Percentiles rank a stretch among this genome's conserved stretches.
phyloP scores from a whole-genome alignment of 2,113 vertebrate species.

The Cricetomys ansorgei region DNA sequence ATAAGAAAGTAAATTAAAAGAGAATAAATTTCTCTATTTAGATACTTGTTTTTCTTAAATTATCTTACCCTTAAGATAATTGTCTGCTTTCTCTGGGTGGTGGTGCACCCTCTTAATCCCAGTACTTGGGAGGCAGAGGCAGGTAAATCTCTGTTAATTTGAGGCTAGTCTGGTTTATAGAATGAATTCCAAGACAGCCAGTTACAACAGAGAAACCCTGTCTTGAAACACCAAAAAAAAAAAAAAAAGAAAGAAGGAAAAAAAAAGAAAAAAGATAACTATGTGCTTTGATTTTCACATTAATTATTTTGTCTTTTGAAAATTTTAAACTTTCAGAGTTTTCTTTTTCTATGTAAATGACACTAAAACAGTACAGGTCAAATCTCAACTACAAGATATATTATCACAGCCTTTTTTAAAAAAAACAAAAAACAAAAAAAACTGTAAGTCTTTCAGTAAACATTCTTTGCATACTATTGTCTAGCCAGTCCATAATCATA shows the following conservation, averaged over 20 bases:
- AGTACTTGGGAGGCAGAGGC: too few species aligned
- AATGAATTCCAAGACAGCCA: too few species aligned
- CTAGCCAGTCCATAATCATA: neutral
- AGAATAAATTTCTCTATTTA: neutral
- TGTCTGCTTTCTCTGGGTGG: neutral
- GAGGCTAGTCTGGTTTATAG: too few species aligned
- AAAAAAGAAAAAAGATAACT: too few species aligned
- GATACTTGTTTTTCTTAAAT: conserved; percentile 47
- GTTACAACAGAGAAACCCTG: too few species aligned
- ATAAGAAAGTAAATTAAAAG: conserved; percentile 17
- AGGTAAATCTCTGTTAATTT: too few species aligned
- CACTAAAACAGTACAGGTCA: neutral
- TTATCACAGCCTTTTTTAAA: neutral
- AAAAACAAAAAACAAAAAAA: too few species aligned
- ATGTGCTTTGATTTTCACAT: conserved; percentile 36
- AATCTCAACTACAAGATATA: neutral
- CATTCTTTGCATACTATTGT: neutral
- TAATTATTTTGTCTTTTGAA: conserved; percentile 24
- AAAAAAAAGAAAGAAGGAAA: too few species aligned
- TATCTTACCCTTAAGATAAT: conserved; percentile 4
- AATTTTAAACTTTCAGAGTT: conserved; percentile 14
- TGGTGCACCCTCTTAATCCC: too few species aligned
- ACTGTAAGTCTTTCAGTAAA: neutral
- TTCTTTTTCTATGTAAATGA: neutral
- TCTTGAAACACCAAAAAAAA: too few species aligned